A percentile compares a stretch with the other conserved stretches of the same genome.
Conservation (phyloP, 1,140 invertebrate species). For the Brachionus asplanchnoidis region DNA sequence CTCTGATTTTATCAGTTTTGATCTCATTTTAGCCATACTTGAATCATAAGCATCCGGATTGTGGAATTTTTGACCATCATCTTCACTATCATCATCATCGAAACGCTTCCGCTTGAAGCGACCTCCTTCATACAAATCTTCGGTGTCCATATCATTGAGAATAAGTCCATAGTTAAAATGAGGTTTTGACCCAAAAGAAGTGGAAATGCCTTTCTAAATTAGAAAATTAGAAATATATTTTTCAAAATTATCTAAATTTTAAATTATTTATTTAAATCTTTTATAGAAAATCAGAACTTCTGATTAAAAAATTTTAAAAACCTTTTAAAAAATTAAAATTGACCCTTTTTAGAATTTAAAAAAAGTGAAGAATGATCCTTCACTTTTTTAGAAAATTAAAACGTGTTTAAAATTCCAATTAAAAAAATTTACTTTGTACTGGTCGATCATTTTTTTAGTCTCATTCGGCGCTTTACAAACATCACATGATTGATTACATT, state of each 20-base stretch:
- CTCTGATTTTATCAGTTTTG: conserved; percentile 24
- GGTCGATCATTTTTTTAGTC: conserved; percentile 33
- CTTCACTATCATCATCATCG: conserved; percentile 17
- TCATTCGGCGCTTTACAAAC: conserved; percentile 32
- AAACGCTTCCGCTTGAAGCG: conserved; percentile 13
- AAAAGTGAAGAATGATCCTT: too few species aligned
- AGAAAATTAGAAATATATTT: background rate
- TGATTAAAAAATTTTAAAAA: too few species aligned
- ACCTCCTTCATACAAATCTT: conserved; percentile 34
- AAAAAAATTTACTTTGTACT: conserved; percentile 17
- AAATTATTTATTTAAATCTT: background rate
- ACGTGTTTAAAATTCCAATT: background rate
- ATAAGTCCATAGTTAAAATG: conserved; percentile 19
- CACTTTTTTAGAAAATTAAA: too few species aligned
- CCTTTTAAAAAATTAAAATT: too few species aligned
- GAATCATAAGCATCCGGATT: conserved; percentile 27
- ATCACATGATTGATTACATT: conserved; percentile 33
- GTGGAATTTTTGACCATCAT: background rate
- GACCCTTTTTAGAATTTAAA: too few species aligned
- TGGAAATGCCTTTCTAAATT: conserved; percentile 10
- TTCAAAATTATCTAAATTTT: background rate
- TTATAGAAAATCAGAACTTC: too few species aligned
- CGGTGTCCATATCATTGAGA: background rate
- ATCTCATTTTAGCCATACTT: conserved; percentile 24
- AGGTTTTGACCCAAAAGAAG: conserved; percentile 13